phyloP scores from a whole-genome alignment of 2,113 vertebrate species.

The Rattus rattus region DNA sequence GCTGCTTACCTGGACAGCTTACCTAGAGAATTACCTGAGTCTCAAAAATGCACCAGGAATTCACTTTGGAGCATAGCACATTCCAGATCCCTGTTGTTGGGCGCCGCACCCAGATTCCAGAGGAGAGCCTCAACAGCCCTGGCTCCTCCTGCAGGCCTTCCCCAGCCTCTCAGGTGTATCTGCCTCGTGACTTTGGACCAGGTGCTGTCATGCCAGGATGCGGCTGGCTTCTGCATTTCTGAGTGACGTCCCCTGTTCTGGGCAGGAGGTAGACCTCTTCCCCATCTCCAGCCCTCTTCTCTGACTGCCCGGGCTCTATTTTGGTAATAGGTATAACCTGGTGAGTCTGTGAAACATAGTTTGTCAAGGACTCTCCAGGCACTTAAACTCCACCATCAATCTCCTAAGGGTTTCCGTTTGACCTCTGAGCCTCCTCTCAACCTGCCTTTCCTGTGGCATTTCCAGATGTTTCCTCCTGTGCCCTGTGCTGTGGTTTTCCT shows the following conservation, averaged over 20 bases:
- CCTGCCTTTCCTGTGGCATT: background rate
- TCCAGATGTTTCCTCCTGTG: background rate
- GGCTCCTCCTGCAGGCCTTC: background rate
- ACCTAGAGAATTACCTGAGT: background rate
- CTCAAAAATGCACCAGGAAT: constrained; percentile 37
- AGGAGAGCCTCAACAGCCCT: background rate
- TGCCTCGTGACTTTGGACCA: background rate
- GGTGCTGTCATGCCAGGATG: background rate
- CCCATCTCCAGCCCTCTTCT: background rate
- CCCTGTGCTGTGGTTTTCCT: background rate
- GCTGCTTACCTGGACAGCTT: background rate
- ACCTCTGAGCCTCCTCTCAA: background rate
- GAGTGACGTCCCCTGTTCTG: background rate
- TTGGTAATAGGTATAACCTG: background rate
- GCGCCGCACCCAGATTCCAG: constrained; percentile 47
- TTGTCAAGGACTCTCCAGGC: background rate
- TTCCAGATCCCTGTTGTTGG: constrained; percentile 37
- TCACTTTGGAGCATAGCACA: background rate
- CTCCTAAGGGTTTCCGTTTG: constrained; percentile 4
- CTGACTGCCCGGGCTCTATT: background rate
- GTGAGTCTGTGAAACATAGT: background rate
- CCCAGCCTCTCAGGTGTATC: background rate
- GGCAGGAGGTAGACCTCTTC: background rate
- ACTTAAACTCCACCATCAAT: background rate
- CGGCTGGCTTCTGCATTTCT: background rate